Evolutionary conservation across 2,113 vertebrate species (phyloP), one percentile per base, ranked within the genome.

Genomic region (Archocentrus centrarchus): DNA sequence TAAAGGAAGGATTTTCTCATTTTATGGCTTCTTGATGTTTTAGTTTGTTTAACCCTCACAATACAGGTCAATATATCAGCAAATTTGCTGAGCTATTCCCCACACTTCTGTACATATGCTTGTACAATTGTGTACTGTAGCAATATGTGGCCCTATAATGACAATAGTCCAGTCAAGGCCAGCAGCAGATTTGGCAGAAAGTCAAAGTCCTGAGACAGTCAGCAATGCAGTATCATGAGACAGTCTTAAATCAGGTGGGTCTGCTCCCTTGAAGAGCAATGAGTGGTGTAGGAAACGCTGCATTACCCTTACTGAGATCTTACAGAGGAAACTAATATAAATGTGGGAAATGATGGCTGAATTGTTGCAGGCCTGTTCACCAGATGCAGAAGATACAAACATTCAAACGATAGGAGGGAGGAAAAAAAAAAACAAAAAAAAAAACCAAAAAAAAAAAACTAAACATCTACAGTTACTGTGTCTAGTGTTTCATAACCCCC

Each of bases 171-270:
- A 83, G 89, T 78, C 22, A 44, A 94, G 75, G 64, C 84, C 84
- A 70, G 79, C 86, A 86, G 82, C 84, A 83, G 82, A 82, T 82
- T 75, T 92, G 91, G 89, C 89, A 85, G 76, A 6, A 14, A 85
- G 81, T 91, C 84, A 90, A 70, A 84, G 79, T 89, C 68, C 79
- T 82, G 62, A 86, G 79, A 82, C 79, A 62, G 73, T 90, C 87
- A 83, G 83, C 85, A 87, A 63, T 84, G 85, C 83, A 82, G 84
- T 84, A 88, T 90, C 88, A 90, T 88, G 92, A 88, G 85, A 91
- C 80, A 82, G 35, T 79, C 39, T 84, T 70, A 80, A 37, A 89
- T 93, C 90, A 88, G 90, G 85, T 89, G 88, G 91, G 84, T 37
- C 77, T 75, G 80, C 63, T 83, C 20, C 76, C 90, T 86, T 84